These are phyloP conservation scores for Ctenodactylus gundi DNA, from an alignment of 2,113 vertebrate genomes.

Conservation along the genomic window DNA sequence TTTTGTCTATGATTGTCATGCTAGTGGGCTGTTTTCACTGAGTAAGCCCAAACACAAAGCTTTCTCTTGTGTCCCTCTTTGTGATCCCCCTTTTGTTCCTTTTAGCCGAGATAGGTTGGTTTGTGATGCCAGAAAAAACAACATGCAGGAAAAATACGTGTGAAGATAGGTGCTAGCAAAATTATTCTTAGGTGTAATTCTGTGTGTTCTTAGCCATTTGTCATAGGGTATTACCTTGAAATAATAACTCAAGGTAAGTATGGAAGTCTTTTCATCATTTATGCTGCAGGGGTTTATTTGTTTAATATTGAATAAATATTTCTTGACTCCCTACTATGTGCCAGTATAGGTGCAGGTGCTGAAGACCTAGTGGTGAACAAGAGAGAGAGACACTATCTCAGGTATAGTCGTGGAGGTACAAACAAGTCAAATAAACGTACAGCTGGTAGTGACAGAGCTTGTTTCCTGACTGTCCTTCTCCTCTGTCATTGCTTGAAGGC, in stretches of 20 bases:
- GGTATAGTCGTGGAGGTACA: neutral
- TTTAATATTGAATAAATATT: neutral
- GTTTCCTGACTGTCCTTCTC: neutral
- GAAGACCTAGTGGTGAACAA: neutral
- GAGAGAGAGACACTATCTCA: neutral
- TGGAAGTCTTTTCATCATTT: neutral
- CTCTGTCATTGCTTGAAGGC: neutral
- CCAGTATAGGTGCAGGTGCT: neutral
- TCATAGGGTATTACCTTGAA: neutral
- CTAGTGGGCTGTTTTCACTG: neutral
- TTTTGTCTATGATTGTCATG: constrained; percentile 10
- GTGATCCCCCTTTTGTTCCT: constrained; percentile 33
- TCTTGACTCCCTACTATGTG: neutral
- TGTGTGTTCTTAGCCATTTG: neutral
- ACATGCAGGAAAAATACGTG: neutral
- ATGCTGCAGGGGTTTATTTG: neutral
- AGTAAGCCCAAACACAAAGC: neutral
- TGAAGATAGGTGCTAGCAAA: neutral
- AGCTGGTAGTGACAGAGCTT: neutral
- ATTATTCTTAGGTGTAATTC: constrained; percentile 37
- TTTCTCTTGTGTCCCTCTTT: constrained; percentile 4
- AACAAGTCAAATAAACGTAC: neutral
- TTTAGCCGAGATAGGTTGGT: constrained; percentile 35
- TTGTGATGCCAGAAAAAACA: constrained; percentile 22
- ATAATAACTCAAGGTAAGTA: neutral